Percentiles rank a stretch among this genome's conserved stretches.
phyloP scores from a whole-genome alignment of 2,797 vertebrate genomes.

The Danio tinwini region DNA sequence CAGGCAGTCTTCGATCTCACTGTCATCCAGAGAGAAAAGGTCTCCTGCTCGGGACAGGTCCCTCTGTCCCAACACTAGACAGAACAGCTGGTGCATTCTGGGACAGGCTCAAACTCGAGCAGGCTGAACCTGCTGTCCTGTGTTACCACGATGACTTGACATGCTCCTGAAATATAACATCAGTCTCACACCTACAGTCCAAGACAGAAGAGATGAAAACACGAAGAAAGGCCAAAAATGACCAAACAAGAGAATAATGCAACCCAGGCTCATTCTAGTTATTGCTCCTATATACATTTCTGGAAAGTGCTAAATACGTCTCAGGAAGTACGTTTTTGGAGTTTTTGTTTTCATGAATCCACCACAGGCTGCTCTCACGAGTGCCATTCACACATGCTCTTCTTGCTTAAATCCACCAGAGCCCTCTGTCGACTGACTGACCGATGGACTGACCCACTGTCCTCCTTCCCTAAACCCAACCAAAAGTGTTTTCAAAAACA shows the following conservation, averaged over 20 bases:
- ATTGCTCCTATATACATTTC: too few relatives aligned
- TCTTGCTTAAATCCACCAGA: too few relatives aligned
- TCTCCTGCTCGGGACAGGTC: conserved; percentile 94
- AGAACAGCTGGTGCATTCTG: conserved; percentile 92
- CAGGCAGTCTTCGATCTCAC: conserved; percentile 89
- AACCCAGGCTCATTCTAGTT: too few relatives aligned
- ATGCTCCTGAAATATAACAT: conserved; percentile 56
- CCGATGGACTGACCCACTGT: too few relatives aligned
- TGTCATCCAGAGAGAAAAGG: conserved; percentile 92
- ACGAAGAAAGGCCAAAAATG: conserved; percentile 20
- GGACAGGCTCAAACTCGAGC: conserved; percentile 50
- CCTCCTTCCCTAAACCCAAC: too few relatives aligned
- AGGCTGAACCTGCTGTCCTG: conserved; percentile 29
- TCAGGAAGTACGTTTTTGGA: too few relatives aligned
- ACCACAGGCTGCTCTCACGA: too few relatives aligned
- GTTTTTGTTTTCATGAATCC: too few relatives aligned
- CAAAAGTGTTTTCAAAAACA: too few relatives aligned
- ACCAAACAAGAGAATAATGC: conserved; percentile 54
- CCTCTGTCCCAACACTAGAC: conserved; percentile 89
- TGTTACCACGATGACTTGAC: conserved; percentile 69
- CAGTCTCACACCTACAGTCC: conserved; percentile 32
- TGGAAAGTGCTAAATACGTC: too few relatives aligned
- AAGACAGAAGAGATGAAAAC: conserved; percentile 19
- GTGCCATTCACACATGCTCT: too few relatives aligned
- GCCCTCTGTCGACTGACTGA: too few relatives aligned